Percentiles rank a stretch among this genome's conserved stretches.
Evolutionary conservation across 2,888 invertebrate genomes (phyloP).

Genomic region (Chelonus formosanus): DNA sequence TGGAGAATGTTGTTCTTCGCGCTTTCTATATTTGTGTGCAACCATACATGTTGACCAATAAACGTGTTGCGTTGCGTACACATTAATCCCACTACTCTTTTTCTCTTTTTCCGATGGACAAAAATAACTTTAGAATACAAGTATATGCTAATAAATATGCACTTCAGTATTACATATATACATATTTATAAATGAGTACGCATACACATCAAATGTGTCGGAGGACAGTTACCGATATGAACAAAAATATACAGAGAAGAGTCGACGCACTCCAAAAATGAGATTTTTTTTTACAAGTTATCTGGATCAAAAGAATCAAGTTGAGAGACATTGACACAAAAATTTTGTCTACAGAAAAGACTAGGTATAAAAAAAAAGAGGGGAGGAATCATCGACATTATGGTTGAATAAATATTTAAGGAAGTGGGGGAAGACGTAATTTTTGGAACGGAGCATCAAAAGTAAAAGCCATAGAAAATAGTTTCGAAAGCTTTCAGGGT

Average conservation of each 20-base stretch:
- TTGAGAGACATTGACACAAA: too few species aligned
- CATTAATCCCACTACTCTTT: conserved; percentile 14
- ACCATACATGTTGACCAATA: conserved; percentile 22
- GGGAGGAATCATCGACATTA: too few species aligned
- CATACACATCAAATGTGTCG: neutral
- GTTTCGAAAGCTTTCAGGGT: too few species aligned
- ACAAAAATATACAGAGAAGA: neutral
- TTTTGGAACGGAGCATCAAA: neutral
- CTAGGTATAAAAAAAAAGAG: conserved; percentile 8
- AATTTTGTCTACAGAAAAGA: conserved; percentile 12
- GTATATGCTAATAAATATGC: too few species aligned
- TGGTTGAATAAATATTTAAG: too few species aligned
- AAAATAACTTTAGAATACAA: conserved; percentile 39
- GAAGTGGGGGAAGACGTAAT: conserved; percentile 3
- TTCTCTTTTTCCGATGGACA: conserved; percentile 25
- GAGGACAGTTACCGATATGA: neutral
- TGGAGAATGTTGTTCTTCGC: conserved; percentile 38
- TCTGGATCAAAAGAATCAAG: too few species aligned
- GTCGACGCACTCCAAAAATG: too few species aligned
- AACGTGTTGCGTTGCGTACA: conserved; percentile 30
- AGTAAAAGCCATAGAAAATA: neutral
- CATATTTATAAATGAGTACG: conserved; percentile 24
- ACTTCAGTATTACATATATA: neutral
- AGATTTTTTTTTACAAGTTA: too few species aligned
- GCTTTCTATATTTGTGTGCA: conserved; percentile 21